Conservation (phyloP, 2,888 invertebrate species). For the Hypsopygia costalis region DNA sequence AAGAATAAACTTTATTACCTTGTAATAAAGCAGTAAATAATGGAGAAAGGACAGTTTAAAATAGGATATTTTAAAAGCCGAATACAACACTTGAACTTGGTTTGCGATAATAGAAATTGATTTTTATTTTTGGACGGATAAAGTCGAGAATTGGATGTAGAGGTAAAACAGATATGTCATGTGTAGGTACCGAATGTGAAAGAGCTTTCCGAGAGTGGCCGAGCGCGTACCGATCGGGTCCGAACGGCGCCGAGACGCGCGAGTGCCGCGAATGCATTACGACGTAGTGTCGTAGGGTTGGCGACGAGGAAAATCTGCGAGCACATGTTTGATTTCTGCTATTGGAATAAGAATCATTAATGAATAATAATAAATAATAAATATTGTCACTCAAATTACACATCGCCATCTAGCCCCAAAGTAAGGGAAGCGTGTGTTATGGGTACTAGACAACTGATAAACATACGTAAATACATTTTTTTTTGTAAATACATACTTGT, state of each 20-base stretch:
- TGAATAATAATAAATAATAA: too few relatives aligned
- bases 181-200: constrained; percentile 67
- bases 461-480: too few relatives aligned
- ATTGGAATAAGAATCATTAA: too few relatives aligned
- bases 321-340: too few relatives aligned
- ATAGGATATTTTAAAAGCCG: constrained; percentile 74
- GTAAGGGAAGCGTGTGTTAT: too few relatives aligned
- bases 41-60: constrained; percentile 40
- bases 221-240: constrained; percentile 77
- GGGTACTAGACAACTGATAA: too few relatives aligned
- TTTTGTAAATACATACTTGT: too few relatives aligned
- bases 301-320: constrained; percentile 34
- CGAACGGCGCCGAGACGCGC: constrained; percentile 74
- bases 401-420: too few relatives aligned
- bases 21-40: constrained; percentile 31
- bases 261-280: constrained; percentile 75
- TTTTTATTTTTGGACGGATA: constrained; percentile 23
- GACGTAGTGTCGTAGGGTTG: constrained; percentile 62
- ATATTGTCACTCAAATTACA: too few relatives aligned
- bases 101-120: constrained; percentile 22
- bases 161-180: constrained; percentile 58
- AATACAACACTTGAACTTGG: constrained; percentile 57
- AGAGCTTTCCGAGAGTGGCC: constrained; percentile 68
- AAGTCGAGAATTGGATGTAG: constrained; percentile 27
- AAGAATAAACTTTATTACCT: constrained; percentile 32